A percentile compares a stretch with the other conserved stretches of the same genome.
phyloP scores from a whole-genome alignment of 2,888 invertebrate species.

The Prosapia bicincta region DNA sequence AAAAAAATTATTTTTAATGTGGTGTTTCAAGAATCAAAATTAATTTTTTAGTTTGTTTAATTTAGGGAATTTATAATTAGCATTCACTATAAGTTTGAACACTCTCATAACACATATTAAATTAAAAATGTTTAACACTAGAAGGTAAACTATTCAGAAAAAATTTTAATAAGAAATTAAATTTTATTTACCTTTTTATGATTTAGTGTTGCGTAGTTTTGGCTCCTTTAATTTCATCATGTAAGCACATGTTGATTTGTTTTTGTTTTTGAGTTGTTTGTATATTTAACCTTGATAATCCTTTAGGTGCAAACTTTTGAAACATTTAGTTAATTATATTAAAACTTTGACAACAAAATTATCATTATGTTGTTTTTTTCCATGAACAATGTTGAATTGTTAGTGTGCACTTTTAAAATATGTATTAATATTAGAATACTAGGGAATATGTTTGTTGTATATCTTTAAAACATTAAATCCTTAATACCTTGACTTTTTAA shows the following conservation, averaged over 20 bases:
- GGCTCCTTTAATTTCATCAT: slow-evolving; percentile 1
- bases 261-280: neutral
- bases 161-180: slow-evolving; percentile 12
- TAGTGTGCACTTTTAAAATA: neutral
- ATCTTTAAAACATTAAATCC: too few relatives aligned
- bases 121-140: neutral
- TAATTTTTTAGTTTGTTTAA: neutral
- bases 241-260: neutral
- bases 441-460: too few relatives aligned
- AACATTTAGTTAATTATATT: neutral
- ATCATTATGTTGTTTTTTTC: neutral
- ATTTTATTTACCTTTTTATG: slow-evolving; percentile 16
- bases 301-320: neutral
- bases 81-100: slow-evolving; percentile 8
- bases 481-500: too few relatives aligned
- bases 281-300: neutral
- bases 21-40: neutral
- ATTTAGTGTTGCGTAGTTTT: slow-evolving; percentile 13
- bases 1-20: neutral
- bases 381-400: neutral
- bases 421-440: too few relatives aligned
- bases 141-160: slow-evolving; percentile 8
- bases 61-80: slow-evolving; percentile 20
- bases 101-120: slow-evolving; percentile 11
- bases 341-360: neutral